Evolutionary conservation across 1,140 invertebrate genomes (phyloP), one percentile per base, ranked within the genome.

Genomic region (Neodiprion lecontei): DNA sequence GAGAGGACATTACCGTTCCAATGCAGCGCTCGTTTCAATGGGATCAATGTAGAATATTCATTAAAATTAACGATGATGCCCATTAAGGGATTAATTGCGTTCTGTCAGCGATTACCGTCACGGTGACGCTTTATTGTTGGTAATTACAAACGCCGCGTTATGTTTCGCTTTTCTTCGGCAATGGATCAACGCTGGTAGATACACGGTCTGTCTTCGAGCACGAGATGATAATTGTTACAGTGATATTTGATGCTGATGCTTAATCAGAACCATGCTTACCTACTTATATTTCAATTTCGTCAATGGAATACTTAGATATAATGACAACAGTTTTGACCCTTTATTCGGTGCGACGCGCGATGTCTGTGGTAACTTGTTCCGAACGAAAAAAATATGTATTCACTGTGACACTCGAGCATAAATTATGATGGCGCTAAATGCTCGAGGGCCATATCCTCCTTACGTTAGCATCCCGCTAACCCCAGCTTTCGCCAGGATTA

Each of bases 81-180:
- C 53, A 61, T 61, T 61, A 61, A 61, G n/a, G 53, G 53, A 61
- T 61, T 61, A 61, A 61, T 61, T 61, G n/a, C 53, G n/a, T 61
- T 61, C 53, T 61, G 53, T 61, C 53, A 61, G 11, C 53, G 53
- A 61, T 61, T 61, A 61, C 53, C 11, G 9, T 61, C 53, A 61
- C 53, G n/a, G 7, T 61, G 7, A 61, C 11, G 9, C 53, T 61
- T 61, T 17, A 61, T 61, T 61, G 53, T 61, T 61, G 53, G 53
- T 61, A 61, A 61, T 61, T 61, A 61, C 53, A 61, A 61, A 17
- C 53, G 53, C 53, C 8, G 2, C n/a, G 53, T 61, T 14, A 61
- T 61, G 53, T 61, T 17, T 61, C 11, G 11, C 53, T 17, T 61
- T 61, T 61, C 53, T 61, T 7, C 53, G n/a, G 28, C 28, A 40